A percentile compares a stretch with the other conserved stretches of the same genome.
phyloP scores from a whole-genome alignment of 2,113 vertebrate species.

The Paramormyrops kingsleyae region DNA sequence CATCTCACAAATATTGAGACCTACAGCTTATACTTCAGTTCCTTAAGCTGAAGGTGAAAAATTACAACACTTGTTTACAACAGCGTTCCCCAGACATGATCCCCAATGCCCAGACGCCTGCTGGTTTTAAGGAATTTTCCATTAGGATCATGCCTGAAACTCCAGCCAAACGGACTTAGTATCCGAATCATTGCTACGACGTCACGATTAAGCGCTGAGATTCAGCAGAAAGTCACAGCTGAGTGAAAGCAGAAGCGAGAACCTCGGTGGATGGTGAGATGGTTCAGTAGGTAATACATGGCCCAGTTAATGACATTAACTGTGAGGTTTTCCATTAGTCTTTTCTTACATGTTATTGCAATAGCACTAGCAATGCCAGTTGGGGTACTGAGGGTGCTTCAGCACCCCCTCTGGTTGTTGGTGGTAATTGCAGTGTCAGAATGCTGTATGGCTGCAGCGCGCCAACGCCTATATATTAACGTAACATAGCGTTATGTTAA shows the following conservation, averaged over 20 bases:
- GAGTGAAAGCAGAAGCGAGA: background rate
- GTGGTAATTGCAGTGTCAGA: background rate
- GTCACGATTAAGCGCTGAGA: background rate
- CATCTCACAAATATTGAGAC: background rate
- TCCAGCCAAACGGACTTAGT: background rate
- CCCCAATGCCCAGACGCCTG: background rate
- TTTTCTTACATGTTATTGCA: background rate
- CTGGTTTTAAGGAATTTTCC: background rate
- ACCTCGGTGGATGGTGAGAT: background rate
- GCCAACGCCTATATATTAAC: background rate
- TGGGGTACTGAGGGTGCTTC: background rate
- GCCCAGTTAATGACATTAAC: background rate
- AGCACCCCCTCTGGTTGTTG: background rate
- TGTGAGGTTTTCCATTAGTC: background rate
- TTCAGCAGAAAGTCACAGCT: background rate
- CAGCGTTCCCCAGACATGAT: background rate
- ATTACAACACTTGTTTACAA: background rate
- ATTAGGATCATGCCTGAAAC: background rate
- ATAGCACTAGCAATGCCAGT: background rate
- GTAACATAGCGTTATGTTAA: background rate
- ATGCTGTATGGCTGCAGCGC: background rate
- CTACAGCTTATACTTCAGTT: constrained; percentile 23
- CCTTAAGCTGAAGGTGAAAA: background rate
- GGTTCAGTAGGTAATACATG: background rate
- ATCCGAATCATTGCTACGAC: background rate